Evolutionary conservation across 1,140 invertebrate genomes (phyloP), one percentile per base, ranked within the genome.

Genomic region (Drosophila baimaii): DNA sequence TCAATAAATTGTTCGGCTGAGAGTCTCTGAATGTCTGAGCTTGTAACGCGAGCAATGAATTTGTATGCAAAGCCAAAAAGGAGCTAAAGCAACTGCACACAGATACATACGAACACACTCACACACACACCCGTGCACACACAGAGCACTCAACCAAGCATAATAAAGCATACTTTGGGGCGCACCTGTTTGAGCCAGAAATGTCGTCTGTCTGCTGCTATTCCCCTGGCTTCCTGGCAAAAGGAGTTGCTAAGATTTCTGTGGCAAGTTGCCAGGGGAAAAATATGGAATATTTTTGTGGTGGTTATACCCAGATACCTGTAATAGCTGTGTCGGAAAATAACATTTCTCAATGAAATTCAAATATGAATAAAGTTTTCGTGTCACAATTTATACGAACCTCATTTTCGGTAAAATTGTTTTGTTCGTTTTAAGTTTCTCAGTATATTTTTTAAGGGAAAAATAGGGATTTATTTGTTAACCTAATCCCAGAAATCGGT

Each of bases 1-100:
- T 80, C 80, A 89, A 88, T 88, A 83, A 89, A 88, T 89, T 89
- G 65, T 44, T 82, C 43, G 68, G 52, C 43, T 79, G 69, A 63
- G 63, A 41, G 58, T 80, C 51, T 51, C 47, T 58, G 66, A 55
- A 43, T 75, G 59, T 65, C 46, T 79, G 79, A 71, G 68, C 73
- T 46, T 63, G 52, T 74, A 74, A 74, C 77, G 68, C 77, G 64
- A 51, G 64, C 83, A 73, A 80, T 88, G 83, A 89, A 83, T 89
- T 88, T 77, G 44, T 83, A 88, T 79, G 71, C 58, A 86, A 74
- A 89, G 74, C 52, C 69, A 81, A 78, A 75, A 83, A 61, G 76
- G 57, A 57, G 49, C 72, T 57, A 44, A 73, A 61, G 52, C 52
- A 58, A 79, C 21, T 55, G 57, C 73, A 83, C 81, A 70, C 75